These are phyloP conservation scores for Agrypnus murinus DNA, from an alignment of 2,888 invertebrate genomes.

Conservation along the genomic window DNA sequence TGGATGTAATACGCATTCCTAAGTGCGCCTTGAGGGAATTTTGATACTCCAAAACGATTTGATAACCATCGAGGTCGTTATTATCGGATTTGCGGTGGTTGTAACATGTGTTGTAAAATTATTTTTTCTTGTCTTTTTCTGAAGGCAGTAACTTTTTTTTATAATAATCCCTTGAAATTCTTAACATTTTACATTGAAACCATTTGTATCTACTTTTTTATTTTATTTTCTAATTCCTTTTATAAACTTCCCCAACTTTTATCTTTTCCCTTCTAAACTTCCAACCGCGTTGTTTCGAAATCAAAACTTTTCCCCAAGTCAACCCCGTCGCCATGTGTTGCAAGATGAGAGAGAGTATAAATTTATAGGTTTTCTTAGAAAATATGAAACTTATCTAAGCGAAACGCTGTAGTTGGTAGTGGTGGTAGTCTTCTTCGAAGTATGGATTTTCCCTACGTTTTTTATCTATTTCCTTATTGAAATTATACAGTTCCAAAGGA, in stretches of 20 bases:
- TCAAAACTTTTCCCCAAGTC: conserved; percentile 40
- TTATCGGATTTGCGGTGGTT: conserved; percentile 67
- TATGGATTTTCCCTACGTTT: conserved; percentile 38
- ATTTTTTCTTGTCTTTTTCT: too few species aligned
- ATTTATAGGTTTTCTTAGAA: conserved; percentile 50
- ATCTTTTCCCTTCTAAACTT: conserved; percentile 22
- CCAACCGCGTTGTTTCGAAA: conserved; percentile 31
- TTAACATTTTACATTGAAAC: neutral
- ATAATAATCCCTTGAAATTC: neutral
- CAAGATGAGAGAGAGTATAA: conserved; percentile 44
- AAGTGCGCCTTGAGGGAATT: conserved; percentile 66
- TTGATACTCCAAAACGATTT: conserved; percentile 68
- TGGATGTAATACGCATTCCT: conserved; percentile 56
- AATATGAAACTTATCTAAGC: conserved; percentile 49
- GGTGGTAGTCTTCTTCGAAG: conserved; percentile 31
- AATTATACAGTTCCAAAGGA: conserved; percentile 39
- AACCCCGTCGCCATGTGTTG: conserved; percentile 46
- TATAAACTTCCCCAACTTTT: neutral
- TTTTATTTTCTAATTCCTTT: neutral
- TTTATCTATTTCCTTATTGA: conserved; percentile 37
- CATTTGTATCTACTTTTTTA: neutral
- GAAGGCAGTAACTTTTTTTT: too few species aligned
- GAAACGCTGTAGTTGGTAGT: too few species aligned
- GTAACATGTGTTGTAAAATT: conserved; percentile 68
- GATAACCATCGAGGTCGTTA: conserved; percentile 63